Conservation (phyloP, 2,888 invertebrate genomes). For the Drosophila quinaria region DNA sequence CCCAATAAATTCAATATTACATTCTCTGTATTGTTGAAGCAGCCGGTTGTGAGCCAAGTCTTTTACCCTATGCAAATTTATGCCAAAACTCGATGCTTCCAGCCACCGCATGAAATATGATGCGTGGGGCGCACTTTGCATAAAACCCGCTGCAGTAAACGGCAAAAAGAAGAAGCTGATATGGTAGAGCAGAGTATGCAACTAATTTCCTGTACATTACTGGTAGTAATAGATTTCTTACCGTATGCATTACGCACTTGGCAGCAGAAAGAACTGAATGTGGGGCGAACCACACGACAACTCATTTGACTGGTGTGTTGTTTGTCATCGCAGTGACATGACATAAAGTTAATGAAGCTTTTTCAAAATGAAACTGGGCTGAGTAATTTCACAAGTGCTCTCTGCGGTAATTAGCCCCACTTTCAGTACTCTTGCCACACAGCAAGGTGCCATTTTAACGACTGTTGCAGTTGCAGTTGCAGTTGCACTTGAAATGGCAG, state of each 20-base stretch:
- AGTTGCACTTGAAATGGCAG: neutral
- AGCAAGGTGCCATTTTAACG: slow-evolving; percentile 17
- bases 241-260: slow-evolving; percentile 4
- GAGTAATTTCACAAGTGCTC: slow-evolving; percentile 34
- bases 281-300: slow-evolving; percentile 10
- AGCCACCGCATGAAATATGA: slow-evolving; percentile 40
- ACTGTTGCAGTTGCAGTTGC: slow-evolving; percentile 6
- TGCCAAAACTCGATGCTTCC: slow-evolving; percentile 40
- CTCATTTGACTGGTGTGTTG: slow-evolving; percentile 31
- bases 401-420: slow-evolving; percentile 42
- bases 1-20: slow-evolving; percentile 47
- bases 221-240: slow-evolving; percentile 45
- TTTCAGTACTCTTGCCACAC: neutral
- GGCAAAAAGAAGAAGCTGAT: neutral
- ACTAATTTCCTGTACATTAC: slow-evolving; percentile 67
- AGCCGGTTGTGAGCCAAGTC: slow-evolving; percentile 24
- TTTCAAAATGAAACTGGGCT: slow-evolving; percentile 23
- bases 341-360: slow-evolving; percentile 45
- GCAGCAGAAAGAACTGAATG: neutral
- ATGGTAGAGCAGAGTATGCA: slow-evolving; percentile 7
- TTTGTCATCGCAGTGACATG: slow-evolving; percentile 38
- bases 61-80: slow-evolving; percentile 49
- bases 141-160: slow-evolving; percentile 59
- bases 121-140: slow-evolving; percentile 50
- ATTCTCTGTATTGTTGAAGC: slow-evolving; percentile 32